Evolutionary conservation across 1,140 invertebrate species (phyloP).

Genomic region (Procambarus clarkii): DNA sequence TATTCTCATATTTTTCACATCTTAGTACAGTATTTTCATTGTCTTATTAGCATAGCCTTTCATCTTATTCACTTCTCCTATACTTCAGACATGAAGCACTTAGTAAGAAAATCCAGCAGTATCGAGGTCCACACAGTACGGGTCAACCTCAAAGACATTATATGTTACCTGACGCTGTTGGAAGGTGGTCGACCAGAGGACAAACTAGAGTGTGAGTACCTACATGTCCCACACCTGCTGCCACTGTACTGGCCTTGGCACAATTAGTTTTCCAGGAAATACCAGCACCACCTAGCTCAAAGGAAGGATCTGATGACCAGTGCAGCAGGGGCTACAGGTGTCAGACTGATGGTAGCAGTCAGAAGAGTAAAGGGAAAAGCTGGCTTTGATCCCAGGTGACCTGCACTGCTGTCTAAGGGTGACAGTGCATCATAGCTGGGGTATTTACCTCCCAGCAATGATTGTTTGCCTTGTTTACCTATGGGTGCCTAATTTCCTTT

Average conservation of each 20-base stretch:
- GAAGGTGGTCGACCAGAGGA: constrained; percentile 96
- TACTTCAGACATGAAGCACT: constrained; percentile 83
- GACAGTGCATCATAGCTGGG: no score
- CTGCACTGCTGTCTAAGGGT: no score
- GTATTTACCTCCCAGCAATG: no score
- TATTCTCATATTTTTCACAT: background rate
- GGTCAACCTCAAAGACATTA: constrained; percentile 95
- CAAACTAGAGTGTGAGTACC: constrained; percentile 94
- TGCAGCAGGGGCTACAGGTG: no score
- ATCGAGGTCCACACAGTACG: constrained; percentile 85
- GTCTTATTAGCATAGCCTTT: background rate
- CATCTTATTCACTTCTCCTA: constrained; percentile 59
- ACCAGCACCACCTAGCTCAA: no score
- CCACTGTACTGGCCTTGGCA: background rate
- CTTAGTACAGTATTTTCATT: background rate
- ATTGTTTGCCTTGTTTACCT: no score
- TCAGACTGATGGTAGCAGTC: no score
- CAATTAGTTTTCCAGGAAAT: no score
- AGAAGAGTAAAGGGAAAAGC: background rate
- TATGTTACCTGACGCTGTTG: constrained; percentile 95
- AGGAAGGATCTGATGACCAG: no score
- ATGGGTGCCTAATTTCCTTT: no score
- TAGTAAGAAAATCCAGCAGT: constrained; percentile 84
- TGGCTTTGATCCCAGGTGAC: no score
- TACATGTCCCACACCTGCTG: background rate